A percentile compares a stretch with the other conserved stretches of the same genome.
phyloP scores from a whole-genome alignment of 2,888 invertebrate genomes.

The Athrips mouffetella region DNA sequence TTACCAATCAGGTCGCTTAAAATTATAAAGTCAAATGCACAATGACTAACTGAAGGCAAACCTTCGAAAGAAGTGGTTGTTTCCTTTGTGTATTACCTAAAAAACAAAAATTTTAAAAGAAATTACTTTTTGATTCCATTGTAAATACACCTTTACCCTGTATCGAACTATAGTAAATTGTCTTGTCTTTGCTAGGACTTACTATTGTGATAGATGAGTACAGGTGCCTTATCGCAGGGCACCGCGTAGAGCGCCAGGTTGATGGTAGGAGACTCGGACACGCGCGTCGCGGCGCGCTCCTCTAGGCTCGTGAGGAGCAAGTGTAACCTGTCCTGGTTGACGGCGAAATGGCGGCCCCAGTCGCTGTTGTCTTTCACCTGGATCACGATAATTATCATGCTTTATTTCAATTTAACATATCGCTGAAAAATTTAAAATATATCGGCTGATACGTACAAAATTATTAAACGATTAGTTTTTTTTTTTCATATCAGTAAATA shows the following conservation, averaged over 20 bases:
- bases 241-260: slow-evolving; percentile 92
- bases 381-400: background rate
- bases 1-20: no score
- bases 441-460: background rate
- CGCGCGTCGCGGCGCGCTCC: slow-evolving; percentile 90
- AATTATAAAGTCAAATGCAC: no score
- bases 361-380: slow-evolving; percentile 43
- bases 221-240: slow-evolving; percentile 84
- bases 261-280: slow-evolving; percentile 87
- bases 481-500: no score
- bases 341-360: slow-evolving; percentile 78
- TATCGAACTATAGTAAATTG: no score
- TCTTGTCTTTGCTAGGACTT: slow-evolving; percentile 21
- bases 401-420: background rate
- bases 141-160: no score
- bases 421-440: background rate
- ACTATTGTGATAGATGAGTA: slow-evolving; percentile 82
- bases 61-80: no score
- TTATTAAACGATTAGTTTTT: no score
- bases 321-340: slow-evolving; percentile 85
- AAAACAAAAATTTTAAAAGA: no score
- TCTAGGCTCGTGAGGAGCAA: slow-evolving; percentile 92
- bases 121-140: no score
- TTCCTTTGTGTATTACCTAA: no score
- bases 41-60: no score